Evolutionary conservation across 2,888 invertebrate genomes (phyloP), one percentile per base, ranked within the genome.

Genomic region (Cephus rjabovi): DNA sequence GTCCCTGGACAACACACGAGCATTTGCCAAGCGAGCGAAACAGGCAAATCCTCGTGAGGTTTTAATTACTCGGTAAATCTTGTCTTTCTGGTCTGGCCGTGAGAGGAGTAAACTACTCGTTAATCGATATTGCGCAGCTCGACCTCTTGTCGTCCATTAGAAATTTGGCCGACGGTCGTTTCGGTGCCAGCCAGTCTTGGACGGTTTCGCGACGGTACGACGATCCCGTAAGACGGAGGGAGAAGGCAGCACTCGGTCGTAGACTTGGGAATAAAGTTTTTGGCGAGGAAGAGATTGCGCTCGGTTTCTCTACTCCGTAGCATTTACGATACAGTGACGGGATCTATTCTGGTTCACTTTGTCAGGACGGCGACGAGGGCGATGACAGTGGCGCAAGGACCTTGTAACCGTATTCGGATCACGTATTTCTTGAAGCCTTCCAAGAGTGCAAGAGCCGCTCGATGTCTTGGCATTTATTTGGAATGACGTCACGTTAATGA

Each of bases 401-500:
- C 35, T 74, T 79, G 77, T 82, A 86, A 85, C 80, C 81, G 86
- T 86, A 87, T 88, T 88, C 88, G 68, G 73, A 83, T 86, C 87
- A 86, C 88, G 88, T 87, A 85, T 86, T 87, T 81, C 79, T 80
- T 81, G 77, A 56, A 81, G 79, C 81, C 79, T 81, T 82, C 82
- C 80, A 37, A 15, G 76, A 81, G 82, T 81, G 34, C 78, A 75
- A 76, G 33, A 70, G 35, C 75, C 73, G 40, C 70, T 77, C 76
- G 78, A 83, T 80, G 83, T 83, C 82, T 80, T 83, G 83, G 85
- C 87, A 88, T 88, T 89, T 86, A 86, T 85, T 82, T 84, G 78
- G 83, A 86, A 84, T 84, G 86, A 85, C 83, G 83, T 84, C 81
- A 83, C 83, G 85, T 86, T 88, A 86, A 86, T 56, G 86, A 85